Evolutionary conservation across 2,113 vertebrate species (phyloP), one percentile per base, ranked within the genome.

Genomic region (Datnioides undecimradiatus): DNA sequence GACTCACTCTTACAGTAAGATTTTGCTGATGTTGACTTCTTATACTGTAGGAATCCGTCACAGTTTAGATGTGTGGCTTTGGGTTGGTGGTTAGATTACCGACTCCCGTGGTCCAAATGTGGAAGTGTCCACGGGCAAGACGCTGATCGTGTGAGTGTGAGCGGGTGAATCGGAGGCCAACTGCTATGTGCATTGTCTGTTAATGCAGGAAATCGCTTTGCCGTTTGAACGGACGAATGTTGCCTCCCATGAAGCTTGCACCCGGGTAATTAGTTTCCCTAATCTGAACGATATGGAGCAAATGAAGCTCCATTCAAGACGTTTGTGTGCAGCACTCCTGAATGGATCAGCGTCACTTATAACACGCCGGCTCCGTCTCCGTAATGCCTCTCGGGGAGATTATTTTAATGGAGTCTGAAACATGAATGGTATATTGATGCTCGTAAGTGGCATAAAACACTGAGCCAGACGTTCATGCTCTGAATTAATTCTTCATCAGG

Each of bases 351-450:
- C 17, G 23, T 80, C 69, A 60, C 38, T 23, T 40, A 57, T 62
- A 41, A 63, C 38, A 45, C 63, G 48, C 13, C 2, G 71, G n/a
- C 38, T 34, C 48, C 40, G 40, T 65, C 13, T 79, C 17, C 38
- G 43, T 73, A 34, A 34, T 58, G 17, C 31, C 36, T 82, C 8
- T 57, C 8, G 54, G 29, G 38, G 41, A 75, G 77, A 73, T 62
- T 49, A 63, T 69, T 58, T 76, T 54, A 63, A 74, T 81, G 23
- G 13, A 23, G 27, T 59, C 69, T 58, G 58, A 63, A 76, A 73
- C 79, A 64, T 69, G 25, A 77, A 76, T 68, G 31, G 34, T 58
- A 41, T 77, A 60, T 62, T 86, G 31, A 73, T 62, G 49, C 43
- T 33, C n/a, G 27, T 68, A 59, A 76, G 40, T 64, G 48, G 46